Percentiles rank a stretch among this genome's conserved stretches.
These are phyloP conservation scores for Folsomia manolachei DNA, from an alignment of 2,888 invertebrate genomes.

Conservation along the genomic window DNA sequence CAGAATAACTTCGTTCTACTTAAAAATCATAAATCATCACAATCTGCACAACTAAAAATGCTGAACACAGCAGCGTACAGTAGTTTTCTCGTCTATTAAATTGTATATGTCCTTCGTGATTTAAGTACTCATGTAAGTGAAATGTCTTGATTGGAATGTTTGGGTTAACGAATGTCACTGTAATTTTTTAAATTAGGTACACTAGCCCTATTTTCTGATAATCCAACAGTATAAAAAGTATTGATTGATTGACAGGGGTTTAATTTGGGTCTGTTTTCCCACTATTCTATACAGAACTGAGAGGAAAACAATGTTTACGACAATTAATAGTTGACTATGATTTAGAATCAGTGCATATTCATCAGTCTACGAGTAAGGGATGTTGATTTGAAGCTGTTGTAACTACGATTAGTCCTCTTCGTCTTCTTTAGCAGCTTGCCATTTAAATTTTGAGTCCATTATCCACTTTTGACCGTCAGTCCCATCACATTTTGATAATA, in stretches of 20 bases:
- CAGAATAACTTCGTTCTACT: not conserved
- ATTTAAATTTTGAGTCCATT: slow-evolving; percentile 90
- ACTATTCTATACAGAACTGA: not conserved
- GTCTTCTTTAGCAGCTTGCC: slow-evolving; percentile 66
- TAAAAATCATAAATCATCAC: not conserved
- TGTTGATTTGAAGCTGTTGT: not conserved
- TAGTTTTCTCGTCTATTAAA: not conserved
- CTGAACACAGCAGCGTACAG: not conserved
- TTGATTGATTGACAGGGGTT: not conserved
- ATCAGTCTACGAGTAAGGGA: not conserved
- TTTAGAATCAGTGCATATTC: slow-evolving; percentile 1
- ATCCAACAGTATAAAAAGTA: not conserved
- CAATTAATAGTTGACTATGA: not conserved
- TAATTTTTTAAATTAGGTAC: not conserved
- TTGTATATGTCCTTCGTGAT: not conserved
- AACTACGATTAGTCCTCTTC: slow-evolving; percentile 25
- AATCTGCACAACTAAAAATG: not conserved
- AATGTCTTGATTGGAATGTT: not conserved
- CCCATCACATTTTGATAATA: slow-evolving; percentile 71
- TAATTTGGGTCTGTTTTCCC: not conserved
- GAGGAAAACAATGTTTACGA: not conserved
- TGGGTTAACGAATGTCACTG: not conserved
- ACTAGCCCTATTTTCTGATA: not conserved
- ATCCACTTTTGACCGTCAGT: slow-evolving; percentile 82
- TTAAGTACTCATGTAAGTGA: no score